Percentiles rank a stretch among this genome's conserved stretches.
Conservation (phyloP, 2,888 invertebrate genomes). For the Brachypterus glaber region DNA sequence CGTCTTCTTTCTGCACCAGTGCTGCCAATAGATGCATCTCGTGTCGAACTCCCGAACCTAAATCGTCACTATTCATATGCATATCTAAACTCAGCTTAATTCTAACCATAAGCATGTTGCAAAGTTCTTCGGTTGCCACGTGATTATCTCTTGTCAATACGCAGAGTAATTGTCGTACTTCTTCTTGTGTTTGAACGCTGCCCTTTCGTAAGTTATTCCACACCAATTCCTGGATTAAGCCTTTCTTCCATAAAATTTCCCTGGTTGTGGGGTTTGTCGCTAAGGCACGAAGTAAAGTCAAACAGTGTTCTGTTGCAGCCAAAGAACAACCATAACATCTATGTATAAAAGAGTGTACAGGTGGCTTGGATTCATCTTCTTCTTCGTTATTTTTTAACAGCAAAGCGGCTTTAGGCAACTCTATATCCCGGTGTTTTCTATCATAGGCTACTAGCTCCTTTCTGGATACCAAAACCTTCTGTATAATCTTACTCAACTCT, state of each 20-base stretch:
- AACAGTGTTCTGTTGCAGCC: constrained; percentile 87
- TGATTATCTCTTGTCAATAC: constrained; percentile 81
- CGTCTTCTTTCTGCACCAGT: constrained; percentile 83
- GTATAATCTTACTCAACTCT: constrained; percentile 81
- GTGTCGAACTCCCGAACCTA: constrained; percentile 72
- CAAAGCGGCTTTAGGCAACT: constrained; percentile 35
- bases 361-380: constrained; percentile 12
- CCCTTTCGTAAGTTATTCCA: constrained; percentile 83
- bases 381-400: constrained; percentile 31
- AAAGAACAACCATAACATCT: constrained; percentile 83
- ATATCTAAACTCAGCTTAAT: constrained; percentile 70
- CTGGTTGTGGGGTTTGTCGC: constrained; percentile 72
- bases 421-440: constrained; percentile 63
- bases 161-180: constrained; percentile 81
- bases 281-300: constrained; percentile 80
- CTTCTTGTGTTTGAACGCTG: constrained; percentile 68
- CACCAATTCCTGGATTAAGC: constrained; percentile 79
- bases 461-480: constrained; percentile 84
- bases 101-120: constrained; percentile 69
- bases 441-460: constrained; percentile 89
- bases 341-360: constrained; percentile 39
- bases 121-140: constrained; percentile 73
- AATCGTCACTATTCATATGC: constrained; percentile 62
- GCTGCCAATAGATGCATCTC: constrained; percentile 82
- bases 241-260: constrained; percentile 68